Evolutionary conservation across 2,797 vertebrate species (phyloP).

Genomic region (Cyclopterus lumpus): DNA sequence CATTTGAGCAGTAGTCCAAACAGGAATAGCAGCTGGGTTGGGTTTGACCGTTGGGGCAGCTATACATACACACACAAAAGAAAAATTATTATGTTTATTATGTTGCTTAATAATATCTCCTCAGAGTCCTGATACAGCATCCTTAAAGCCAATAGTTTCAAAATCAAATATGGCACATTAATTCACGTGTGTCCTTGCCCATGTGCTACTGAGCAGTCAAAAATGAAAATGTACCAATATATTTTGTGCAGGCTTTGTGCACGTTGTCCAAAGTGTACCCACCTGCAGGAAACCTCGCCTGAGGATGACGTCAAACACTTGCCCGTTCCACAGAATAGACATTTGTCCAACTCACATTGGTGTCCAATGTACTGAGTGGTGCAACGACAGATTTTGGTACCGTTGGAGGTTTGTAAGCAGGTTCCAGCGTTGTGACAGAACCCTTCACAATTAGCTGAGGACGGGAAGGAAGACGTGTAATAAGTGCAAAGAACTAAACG

Average conservation of each 20-base stretch:
- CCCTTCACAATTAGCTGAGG: slow-evolving; percentile 88
- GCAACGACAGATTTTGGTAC: slow-evolving; percentile 89
- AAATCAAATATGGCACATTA: not conserved
- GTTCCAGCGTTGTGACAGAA: slow-evolving; percentile 90
- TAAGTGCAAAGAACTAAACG: not conserved
- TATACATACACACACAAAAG: slow-evolving; percentile 55
- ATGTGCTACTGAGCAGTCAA: not conserved
- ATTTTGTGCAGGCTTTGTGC: not conserved
- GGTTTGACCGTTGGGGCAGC: slow-evolving; percentile 87
- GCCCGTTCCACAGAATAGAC: slow-evolving; percentile 86
- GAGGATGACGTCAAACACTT: slow-evolving; percentile 82
- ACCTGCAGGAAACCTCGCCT: slow-evolving; percentile 92
- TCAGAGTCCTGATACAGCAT: not conserved
- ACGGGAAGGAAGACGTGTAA: not conserved
- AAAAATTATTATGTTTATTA: not conserved
- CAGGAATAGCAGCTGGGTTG: slow-evolving; percentile 92
- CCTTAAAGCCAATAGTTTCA: not conserved
- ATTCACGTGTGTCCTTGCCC: not conserved
- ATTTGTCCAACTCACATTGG: slow-evolving; percentile 89
- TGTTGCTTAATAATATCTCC: not conserved
- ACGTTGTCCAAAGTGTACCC: slow-evolving; percentile 16
- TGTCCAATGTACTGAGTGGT: slow-evolving; percentile 83
- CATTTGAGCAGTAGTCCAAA: slow-evolving; percentile 87
- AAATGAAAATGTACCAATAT: slow-evolving; percentile 31
- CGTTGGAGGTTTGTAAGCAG: slow-evolving; percentile 86